These are phyloP conservation scores for Drosophila willistoni DNA, from an alignment of 1,140 invertebrate species.

Conservation along the genomic window DNA sequence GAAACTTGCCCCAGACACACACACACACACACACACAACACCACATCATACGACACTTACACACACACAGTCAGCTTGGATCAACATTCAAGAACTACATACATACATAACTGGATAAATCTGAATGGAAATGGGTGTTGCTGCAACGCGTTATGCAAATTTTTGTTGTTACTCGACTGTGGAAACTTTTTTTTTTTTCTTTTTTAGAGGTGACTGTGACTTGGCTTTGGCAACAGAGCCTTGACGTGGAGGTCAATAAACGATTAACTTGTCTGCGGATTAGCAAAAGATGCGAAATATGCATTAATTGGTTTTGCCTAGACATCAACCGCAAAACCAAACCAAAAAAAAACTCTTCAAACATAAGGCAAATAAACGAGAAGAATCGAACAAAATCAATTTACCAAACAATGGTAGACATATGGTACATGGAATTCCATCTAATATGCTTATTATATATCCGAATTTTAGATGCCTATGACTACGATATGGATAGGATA, in stretches of 20 bases:
- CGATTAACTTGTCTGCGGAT: constrained; percentile 79
- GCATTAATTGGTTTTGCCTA: constrained; percentile 48
- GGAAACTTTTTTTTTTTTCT: constrained; percentile 2
- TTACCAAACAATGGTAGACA: no score
- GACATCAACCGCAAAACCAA: constrained; percentile 37
- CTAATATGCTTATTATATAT: no score
- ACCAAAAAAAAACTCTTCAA: neutral
- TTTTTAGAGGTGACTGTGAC: constrained; percentile 1
- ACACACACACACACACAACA: constrained; percentile 7
- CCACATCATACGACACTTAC: neutral
- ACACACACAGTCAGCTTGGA: constrained; percentile 16
- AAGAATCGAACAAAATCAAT: no score
- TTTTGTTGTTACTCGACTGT: constrained; percentile 23
- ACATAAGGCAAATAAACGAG: neutral
- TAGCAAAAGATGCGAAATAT: constrained; percentile 50
- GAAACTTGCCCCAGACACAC: constrained; percentile 19
- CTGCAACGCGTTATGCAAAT: constrained; percentile 73
- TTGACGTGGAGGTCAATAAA: constrained; percentile 65
- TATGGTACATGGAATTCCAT: no score
- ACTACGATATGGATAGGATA: no score
- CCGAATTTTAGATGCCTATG: no score
- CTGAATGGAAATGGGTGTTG: constrained; percentile 38
- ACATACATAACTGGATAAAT: constrained; percentile 12
- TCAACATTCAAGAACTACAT: constrained; percentile 10
- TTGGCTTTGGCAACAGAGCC: constrained; percentile 6